Evolutionary conservation across 2,113 vertebrate genomes (phyloP), one percentile per base, ranked within the genome.

Genomic region (Lutjanus erythropterus): DNA sequence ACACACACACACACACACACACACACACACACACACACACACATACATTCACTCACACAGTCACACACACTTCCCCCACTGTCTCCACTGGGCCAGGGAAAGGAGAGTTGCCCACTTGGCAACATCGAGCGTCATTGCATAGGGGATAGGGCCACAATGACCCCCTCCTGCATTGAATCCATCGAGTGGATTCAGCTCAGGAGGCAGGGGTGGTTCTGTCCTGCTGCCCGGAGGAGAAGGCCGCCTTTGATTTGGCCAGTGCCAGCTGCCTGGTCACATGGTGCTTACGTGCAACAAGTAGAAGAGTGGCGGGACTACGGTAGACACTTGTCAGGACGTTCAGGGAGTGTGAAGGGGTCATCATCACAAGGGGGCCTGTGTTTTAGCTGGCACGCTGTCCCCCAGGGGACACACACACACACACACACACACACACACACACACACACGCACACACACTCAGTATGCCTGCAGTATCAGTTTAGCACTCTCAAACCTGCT

Each of bases 231-330:
- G 81, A 91, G 81, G 78, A 89, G 85, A 89, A 86, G 83, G 83
- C 59, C 6, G 78, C 66, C 80, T 81, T 89, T 93, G 87, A 90
- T 83, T 86, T 47, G 39, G 61, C 60, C 69, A n/a, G 18, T 68
- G 82, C 81, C 93, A 93, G 92, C 91, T 95, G 93, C 65, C 81
- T 11, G 83, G 84, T 90, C 91, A 90, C 83, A 66, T 83, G 83
- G 83, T 42, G 55, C 50, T 53, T 64, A 77, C 59, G 85, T 89
- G 86, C 41, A 47, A 84, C 81, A 59, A 77, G 66, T 76, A 86
- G 70, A 78, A 73, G 75, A 83, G 44, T 74, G 68, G 65, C 49
- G 6, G 42, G 59, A 46, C 70, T 33, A 50, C 44, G 44, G 81
- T 62, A 73, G 76, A 87, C 76, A 84, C 82, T 88, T 93, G 86